Percentiles rank a stretch among this genome's conserved stretches.
Evolutionary conservation across 2,113 vertebrate species (phyloP).

Genomic region (Daboia siamensis): DNA sequence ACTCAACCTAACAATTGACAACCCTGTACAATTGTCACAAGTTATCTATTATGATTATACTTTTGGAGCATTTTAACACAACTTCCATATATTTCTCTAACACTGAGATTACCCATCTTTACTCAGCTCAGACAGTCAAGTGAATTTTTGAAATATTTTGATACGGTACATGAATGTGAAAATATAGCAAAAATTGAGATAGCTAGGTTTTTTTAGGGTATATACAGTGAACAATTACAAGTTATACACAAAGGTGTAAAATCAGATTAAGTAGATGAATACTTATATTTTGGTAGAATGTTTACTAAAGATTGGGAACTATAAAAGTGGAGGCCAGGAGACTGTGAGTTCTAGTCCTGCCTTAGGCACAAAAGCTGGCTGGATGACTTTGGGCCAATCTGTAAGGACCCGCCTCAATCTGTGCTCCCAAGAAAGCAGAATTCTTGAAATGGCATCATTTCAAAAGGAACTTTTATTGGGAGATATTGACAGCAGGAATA

Average conservation of each 20-base stretch:
- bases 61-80: not conserved
- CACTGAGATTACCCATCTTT: not conserved
- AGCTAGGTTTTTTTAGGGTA: not conserved
- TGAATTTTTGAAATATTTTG: not conserved
- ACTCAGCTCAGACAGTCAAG: not conserved
- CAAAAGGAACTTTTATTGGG: too few relatives aligned
- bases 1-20: not conserved
- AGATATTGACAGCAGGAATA: too few relatives aligned
- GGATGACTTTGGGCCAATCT: too few relatives aligned
- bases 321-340: too few relatives aligned
- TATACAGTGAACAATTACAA: not conserved
- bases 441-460: too few relatives aligned
- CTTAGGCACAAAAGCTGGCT: too few relatives aligned
- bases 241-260: not conserved
- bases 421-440: too few relatives aligned
- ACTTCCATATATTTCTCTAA: rapidly evolving
- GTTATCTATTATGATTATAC: not conserved
- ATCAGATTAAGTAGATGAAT: too few relatives aligned
- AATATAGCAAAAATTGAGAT: not conserved
- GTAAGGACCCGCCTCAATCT: too few relatives aligned
- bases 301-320: too few relatives aligned
- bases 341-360: too few relatives aligned
- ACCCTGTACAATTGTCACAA: not conserved
- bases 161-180: not conserved
- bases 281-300: too few relatives aligned